Evolutionary conservation across 64 coral and sea anemone species (phyloP).

Genomic region (Catalaphyllia jardinei): DNA sequence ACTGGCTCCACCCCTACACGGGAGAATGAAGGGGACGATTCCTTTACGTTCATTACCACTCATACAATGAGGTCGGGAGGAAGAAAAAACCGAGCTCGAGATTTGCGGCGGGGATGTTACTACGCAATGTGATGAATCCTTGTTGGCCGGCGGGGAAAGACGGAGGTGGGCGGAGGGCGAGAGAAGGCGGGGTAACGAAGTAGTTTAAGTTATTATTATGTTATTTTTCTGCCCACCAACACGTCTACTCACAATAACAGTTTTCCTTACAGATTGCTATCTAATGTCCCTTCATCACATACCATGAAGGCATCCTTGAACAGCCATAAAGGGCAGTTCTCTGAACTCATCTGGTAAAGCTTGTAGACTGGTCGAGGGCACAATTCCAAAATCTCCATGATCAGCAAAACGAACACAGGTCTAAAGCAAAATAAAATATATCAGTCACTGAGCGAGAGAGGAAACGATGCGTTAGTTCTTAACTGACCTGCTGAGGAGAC

Average conservation of each 20-base stretch:
- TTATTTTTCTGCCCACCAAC: no score
- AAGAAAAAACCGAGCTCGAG: no score
- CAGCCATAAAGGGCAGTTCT: constrained; percentile 61
- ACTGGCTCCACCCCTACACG: constrained; percentile 36
- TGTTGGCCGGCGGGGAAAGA: no score
- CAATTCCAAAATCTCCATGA: constrained; percentile 74
- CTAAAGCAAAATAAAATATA: constrained; percentile 20
- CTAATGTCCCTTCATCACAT: neutral
- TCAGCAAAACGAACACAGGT: constrained; percentile 74
- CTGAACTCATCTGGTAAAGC: constrained; percentile 67
- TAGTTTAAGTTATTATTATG: no score
- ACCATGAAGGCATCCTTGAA: constrained; percentile 66
- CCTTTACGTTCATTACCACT: neutral
- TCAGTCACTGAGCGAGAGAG: neutral
- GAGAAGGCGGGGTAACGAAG: no score
- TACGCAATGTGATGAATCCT: no score
- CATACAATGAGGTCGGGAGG: no score
- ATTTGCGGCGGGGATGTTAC: no score
- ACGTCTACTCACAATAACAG: no score
- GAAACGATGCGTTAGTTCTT: no score
- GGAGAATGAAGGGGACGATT: neutral
- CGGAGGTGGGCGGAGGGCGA: no score
- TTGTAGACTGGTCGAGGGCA: constrained; percentile 47
- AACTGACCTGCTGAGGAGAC: constrained; percentile 68
- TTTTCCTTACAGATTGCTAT: no score